phyloP scores from a whole-genome alignment of 2,888 invertebrate genomes.

The Plagodis dolabraria region DNA sequence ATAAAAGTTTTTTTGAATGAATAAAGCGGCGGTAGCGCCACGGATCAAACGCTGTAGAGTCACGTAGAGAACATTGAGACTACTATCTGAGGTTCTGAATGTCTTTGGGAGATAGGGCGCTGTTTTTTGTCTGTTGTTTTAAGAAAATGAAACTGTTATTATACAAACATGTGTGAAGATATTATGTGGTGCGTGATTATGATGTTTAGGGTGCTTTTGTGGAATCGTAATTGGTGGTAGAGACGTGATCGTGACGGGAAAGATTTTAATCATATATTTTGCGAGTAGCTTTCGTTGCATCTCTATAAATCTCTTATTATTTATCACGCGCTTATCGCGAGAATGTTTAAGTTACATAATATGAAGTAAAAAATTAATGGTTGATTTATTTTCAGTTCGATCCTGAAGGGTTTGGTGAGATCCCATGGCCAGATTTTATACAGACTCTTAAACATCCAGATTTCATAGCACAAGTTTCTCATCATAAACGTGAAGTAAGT shows the following conservation, averaged over 20 bases:
- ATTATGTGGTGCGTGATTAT: conserved; percentile 58
- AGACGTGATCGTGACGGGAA: conserved; percentile 52
- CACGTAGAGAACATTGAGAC: conserved; percentile 77
- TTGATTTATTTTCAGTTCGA: conserved; percentile 87
- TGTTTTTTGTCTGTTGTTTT: conserved; percentile 74
- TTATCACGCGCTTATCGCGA: no score
- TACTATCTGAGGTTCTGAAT: conserved; percentile 46
- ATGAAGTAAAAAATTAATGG: no score
- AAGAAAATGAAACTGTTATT: conserved; percentile 66
- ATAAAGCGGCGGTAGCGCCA: conserved; percentile 70
- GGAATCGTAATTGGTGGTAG: conserved; percentile 28
- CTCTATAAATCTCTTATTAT: no score
- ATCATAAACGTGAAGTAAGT: conserved; percentile 89
- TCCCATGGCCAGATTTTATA: conserved; percentile 93
- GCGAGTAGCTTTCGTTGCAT: no score
- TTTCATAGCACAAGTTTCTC: conserved; percentile 90
- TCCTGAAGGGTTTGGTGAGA: conserved; percentile 97
- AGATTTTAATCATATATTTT: no score
- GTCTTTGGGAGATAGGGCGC: conserved; percentile 66
- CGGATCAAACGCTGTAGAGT: conserved; percentile 68
- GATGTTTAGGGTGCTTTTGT: conserved; percentile 56
- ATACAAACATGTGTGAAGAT: conserved; percentile 66
- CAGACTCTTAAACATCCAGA: conserved; percentile 91
- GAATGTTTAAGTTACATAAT: no score
- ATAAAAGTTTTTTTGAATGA: conserved; percentile 69